Evolutionary conservation across 2,113 vertebrate species (phyloP).

Genomic region (Aviceda subcristata): DNA sequence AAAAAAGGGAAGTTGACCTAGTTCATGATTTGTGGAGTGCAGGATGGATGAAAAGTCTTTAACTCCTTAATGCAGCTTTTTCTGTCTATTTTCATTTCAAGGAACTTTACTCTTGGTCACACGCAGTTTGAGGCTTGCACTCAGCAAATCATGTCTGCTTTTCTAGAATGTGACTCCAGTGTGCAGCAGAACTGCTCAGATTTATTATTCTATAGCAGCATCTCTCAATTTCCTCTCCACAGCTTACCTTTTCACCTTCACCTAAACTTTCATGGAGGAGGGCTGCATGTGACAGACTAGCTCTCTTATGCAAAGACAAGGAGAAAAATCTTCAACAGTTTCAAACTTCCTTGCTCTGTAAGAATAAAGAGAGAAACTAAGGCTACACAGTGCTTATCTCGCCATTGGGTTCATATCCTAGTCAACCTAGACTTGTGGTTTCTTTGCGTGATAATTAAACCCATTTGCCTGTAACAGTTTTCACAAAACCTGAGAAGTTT

Average conservation of each 20-base stretch:
- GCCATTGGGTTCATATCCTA: rapidly evolving
- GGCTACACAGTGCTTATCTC: rapidly evolving
- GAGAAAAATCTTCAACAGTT: background rate
- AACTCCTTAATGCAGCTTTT: background rate
- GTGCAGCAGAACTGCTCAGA: background rate
- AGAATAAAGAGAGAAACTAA: background rate
- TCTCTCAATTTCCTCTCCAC: background rate
- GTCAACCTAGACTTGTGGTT: background rate
- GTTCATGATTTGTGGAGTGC: background rate
- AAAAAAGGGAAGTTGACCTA: background rate
- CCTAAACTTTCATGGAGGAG: background rate
- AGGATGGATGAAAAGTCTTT: background rate
- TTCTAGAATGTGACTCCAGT: rapidly evolving
- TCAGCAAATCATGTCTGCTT: background rate
- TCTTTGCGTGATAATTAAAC: background rate
- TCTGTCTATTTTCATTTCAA: background rate
- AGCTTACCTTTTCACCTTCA: background rate
- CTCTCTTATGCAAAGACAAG: background rate
- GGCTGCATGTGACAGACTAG: background rate
- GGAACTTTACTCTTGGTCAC: background rate
- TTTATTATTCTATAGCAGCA: rapidly evolving
- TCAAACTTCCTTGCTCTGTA: background rate
- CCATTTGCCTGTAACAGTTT: rapidly evolving
- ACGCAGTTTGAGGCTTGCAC: background rate
- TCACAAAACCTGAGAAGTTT: background rate